A percentile compares a stretch with the other conserved stretches of the same genome.
Conservation (phyloP, 2,888 invertebrate genomes). For the Polyploca ridens region DNA sequence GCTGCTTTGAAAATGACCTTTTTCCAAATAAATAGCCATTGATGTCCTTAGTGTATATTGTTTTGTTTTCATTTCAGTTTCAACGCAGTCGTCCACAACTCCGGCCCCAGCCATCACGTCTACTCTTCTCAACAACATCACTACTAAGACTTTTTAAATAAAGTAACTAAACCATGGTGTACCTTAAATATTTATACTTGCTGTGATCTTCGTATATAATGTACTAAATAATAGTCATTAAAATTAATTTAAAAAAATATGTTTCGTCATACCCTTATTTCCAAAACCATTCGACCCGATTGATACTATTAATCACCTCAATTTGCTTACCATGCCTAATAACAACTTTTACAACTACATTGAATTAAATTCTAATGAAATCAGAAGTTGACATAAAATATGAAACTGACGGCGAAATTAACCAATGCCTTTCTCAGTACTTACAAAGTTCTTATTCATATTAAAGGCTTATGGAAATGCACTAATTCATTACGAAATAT, state of each 20-base stretch:
- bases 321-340: too few relatives aligned
- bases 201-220: conserved; percentile 61
- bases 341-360: background rate
- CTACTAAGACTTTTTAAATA: conserved; percentile 51
- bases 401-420: background rate
- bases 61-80: conserved; percentile 65
- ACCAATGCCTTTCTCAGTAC: background rate
- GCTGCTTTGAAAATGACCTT: background rate
- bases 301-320: too few relatives aligned
- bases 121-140: conserved; percentile 74
- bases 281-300: background rate
- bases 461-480: background rate
- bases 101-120: conserved; percentile 76
- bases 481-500: background rate
- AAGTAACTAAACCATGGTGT: conserved; percentile 44
- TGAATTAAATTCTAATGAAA: background rate
- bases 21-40: background rate
- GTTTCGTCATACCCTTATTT: background rate
- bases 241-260: conserved; percentile 16
- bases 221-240: conserved; percentile 49
- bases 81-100: conserved; percentile 80
- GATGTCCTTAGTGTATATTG: conserved; percentile 15
- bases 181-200: conserved; percentile 59
- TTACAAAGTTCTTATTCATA: background rate
- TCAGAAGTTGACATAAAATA: background rate